Conservation (phyloP, 2,113 vertebrate species). For the Anguilla japonica region DNA sequence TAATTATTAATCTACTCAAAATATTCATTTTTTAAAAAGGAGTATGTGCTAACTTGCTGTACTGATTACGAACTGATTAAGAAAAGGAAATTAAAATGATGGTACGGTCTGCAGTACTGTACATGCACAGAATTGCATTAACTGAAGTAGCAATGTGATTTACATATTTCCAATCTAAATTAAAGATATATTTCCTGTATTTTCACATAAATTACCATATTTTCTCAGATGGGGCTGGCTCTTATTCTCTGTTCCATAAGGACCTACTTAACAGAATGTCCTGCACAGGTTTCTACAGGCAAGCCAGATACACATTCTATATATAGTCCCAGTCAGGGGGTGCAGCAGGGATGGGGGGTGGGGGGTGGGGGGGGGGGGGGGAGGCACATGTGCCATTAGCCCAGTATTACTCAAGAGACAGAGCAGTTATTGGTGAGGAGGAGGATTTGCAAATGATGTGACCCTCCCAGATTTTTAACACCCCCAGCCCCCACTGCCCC, state of each 20-base stretch:
- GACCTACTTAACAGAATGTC: background rate
- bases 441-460: background rate
- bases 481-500: too few species aligned
- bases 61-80: background rate
- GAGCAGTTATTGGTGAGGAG: background rate
- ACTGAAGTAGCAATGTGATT: background rate
- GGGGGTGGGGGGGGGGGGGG: background rate
- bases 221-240: background rate
- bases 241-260: background rate
- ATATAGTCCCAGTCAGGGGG: background rate
- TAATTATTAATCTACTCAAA: background rate
- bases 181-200: background rate
- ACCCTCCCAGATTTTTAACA: background rate
- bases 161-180: background rate
- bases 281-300: background rate
- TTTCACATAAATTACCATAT: slow-evolving; percentile 3
- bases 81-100: background rate
- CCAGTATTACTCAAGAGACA: background rate
- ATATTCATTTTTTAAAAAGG: background rate
- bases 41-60: background rate
- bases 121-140: background rate
- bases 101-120: background rate
- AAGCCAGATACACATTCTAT: background rate
- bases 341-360: background rate
- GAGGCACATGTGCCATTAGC: background rate